These are phyloP conservation scores for Meteorus cinctellus DNA, from an alignment of 2,888 invertebrate species.

Conservation along the genomic window DNA sequence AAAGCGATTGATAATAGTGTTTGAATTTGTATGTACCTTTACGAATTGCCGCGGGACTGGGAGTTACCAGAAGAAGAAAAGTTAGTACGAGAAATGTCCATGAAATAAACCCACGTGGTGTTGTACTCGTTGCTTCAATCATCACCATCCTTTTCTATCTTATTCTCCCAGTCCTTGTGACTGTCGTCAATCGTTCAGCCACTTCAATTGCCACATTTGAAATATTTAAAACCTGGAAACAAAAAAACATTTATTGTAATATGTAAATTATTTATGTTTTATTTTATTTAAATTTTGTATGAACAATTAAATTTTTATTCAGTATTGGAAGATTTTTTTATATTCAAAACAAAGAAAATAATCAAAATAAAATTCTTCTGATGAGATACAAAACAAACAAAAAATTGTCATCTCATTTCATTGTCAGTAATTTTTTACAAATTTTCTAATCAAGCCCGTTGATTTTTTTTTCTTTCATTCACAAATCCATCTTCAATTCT, in stretches of 20 bases:
- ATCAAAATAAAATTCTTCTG: too few relatives aligned
- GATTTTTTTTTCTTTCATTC: too few relatives aligned
- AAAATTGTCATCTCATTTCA: too few relatives aligned
- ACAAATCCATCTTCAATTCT: too few relatives aligned
- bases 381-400: too few relatives aligned
- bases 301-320: too few relatives aligned
- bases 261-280: not conserved
- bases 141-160: conserved; percentile 54
- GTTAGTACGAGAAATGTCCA: conserved; percentile 66
- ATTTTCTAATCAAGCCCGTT: too few relatives aligned
- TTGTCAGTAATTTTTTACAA: too few relatives aligned
- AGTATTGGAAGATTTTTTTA: too few relatives aligned
- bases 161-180: conserved; percentile 42
- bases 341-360: too few relatives aligned
- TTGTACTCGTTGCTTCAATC: conserved; percentile 16
- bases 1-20: not conserved
- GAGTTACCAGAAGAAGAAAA: conserved; percentile 67
- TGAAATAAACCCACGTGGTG: conserved; percentile 35
- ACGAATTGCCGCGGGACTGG: conserved; percentile 69
- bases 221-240: conserved; percentile 58
- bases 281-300: too few relatives aligned
- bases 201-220: conserved; percentile 64
- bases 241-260: conserved; percentile 23
- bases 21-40: conserved; percentile 59
- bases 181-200: conserved; percentile 63